A percentile compares a stretch with the other conserved stretches of the same genome.
Conservation (phyloP, 2,888 invertebrate species). For the Dichetophora obliterata region DNA sequence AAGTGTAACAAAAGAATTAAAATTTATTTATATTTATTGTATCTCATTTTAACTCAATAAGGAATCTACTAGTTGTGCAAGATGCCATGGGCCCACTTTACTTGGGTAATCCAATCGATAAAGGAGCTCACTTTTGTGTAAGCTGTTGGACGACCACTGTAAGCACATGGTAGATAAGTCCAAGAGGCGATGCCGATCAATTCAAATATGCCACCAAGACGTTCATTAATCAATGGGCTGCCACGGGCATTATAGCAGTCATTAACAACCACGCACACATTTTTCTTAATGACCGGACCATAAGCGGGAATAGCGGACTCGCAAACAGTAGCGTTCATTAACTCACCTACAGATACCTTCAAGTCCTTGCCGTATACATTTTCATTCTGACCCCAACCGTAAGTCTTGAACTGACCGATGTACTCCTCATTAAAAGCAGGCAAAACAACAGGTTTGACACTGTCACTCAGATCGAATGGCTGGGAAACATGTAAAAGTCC, state of each 20-base stretch:
- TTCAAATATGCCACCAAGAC: constrained; percentile 52
- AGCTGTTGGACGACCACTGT: constrained; percentile 55
- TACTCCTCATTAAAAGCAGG: constrained; percentile 60
- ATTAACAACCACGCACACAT: constrained; percentile 56
- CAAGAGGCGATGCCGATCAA: constrained; percentile 59
- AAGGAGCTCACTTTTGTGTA: constrained; percentile 55
- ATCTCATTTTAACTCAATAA: neutral
- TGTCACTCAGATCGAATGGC: constrained; percentile 59
- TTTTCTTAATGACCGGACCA: constrained; percentile 53
- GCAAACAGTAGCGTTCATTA: constrained; percentile 51
- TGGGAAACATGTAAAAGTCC: constrained; percentile 69
- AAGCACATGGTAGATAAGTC: constrained; percentile 61
- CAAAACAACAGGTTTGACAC: constrained; percentile 65
- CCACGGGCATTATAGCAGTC: constrained; percentile 63
- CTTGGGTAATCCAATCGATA: constrained; percentile 58
- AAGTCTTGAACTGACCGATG: constrained; percentile 49
- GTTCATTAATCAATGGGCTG: constrained; percentile 59
- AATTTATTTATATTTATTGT: neutral
- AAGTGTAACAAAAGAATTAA: neutral
- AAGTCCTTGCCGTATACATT: constrained; percentile 54
- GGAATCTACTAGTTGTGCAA: constrained; percentile 43
- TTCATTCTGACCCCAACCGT: constrained; percentile 61
- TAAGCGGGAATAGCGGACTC: constrained; percentile 50
- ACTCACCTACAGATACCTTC: constrained; percentile 53
- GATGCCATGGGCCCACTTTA: constrained; percentile 58